These are phyloP conservation scores for Centropus bengalensis DNA, from an alignment of 2,113 vertebrate genomes.

Conservation along the genomic window DNA sequence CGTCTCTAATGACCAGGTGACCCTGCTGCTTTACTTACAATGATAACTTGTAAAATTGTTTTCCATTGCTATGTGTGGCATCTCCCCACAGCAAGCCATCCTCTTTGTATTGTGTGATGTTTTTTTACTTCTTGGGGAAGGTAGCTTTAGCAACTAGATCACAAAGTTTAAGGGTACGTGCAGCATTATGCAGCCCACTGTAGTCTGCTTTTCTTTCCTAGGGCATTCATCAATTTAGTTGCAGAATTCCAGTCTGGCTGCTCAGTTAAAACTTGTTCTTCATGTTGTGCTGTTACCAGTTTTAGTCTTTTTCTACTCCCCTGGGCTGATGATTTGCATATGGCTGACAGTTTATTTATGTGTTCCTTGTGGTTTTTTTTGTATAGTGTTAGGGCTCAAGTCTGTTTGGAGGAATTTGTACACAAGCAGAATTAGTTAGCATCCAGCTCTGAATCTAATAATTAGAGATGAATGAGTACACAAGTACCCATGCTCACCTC, in stretches of 20 bases:
- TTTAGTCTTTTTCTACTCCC: neutral
- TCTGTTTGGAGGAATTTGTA: constrained; percentile 22
- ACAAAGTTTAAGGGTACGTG: neutral
- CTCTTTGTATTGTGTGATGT: neutral
- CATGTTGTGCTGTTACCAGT: neutral
- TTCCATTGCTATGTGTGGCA: rapidly evolving
- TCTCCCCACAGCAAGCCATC: neutral
- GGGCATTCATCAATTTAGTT: neutral
- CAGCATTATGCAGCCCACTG: neutral
- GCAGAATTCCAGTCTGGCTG: neutral
- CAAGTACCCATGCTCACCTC: constrained; percentile 9
- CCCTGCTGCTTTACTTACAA: neutral
- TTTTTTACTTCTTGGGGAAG: neutral
- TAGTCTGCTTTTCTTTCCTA: neutral
- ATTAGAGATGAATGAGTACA: constrained; percentile 53
- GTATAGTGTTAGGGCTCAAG: neutral
- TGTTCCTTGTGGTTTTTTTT: neutral
- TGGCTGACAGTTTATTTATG: constrained; percentile 19
- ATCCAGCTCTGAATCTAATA: constrained; percentile 42
- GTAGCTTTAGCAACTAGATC: neutral
- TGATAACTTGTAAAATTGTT: neutral
- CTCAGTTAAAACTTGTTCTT: constrained; percentile 6
- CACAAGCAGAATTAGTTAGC: constrained; percentile 25
- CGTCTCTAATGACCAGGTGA: neutral
- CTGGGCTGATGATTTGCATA: constrained; percentile 3